These are phyloP conservation scores for Sprattus sprattus DNA, from an alignment of 2,113 vertebrate genomes.

Conservation along the genomic window DNA sequence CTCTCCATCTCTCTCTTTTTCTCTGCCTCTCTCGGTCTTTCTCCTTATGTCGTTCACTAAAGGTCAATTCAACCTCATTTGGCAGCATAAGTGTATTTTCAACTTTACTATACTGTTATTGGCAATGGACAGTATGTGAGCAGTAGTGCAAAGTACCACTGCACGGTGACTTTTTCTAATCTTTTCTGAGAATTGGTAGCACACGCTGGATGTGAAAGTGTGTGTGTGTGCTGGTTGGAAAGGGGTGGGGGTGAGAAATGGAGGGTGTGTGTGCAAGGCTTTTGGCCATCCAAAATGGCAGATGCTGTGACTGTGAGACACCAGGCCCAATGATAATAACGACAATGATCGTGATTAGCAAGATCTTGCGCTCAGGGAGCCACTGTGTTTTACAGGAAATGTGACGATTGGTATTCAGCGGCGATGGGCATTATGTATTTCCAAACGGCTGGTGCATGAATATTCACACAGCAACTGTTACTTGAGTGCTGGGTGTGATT, in stretches of 20 bases:
- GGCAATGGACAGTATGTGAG: no score
- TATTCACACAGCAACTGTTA: constrained; percentile 68
- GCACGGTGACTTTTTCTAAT: no score
- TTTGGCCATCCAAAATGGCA: constrained; percentile 37
- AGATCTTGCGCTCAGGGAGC: constrained; percentile 45
- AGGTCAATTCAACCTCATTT: no score
- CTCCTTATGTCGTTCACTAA: background rate
- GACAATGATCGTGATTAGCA: constrained; percentile 55
- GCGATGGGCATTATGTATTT: constrained; percentile 59
- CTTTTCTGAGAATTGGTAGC: background rate
- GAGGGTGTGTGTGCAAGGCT: background rate
- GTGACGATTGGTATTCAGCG: constrained; percentile 71
- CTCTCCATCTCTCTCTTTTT: background rate
- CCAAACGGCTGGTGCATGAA: constrained; percentile 65
- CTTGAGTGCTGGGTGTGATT: constrained; percentile 71
- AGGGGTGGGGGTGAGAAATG: background rate
- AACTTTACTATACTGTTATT: no score
- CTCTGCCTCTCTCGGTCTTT: background rate
- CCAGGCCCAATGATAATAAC: constrained; percentile 48
- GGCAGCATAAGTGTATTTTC: no score
- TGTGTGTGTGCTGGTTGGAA: background rate
- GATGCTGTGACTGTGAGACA: constrained; percentile 39
- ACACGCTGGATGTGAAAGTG: background rate
- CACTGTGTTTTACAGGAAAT: constrained; percentile 60
- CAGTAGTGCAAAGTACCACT: no score